Conservation (phyloP, 2,888 invertebrate species). For the Tholera decimalis region DNA sequence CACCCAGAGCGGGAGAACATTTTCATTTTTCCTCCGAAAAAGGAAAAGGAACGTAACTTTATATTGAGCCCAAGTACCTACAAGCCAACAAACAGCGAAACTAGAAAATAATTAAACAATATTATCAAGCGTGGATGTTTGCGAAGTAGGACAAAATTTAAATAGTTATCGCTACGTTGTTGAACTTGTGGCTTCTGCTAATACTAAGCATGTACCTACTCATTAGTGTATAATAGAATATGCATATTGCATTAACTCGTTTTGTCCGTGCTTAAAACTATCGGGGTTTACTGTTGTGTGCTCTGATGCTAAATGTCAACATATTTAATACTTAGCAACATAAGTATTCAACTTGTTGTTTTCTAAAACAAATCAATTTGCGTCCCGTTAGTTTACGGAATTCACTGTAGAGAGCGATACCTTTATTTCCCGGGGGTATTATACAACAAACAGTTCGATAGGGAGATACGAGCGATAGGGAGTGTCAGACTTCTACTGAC, state of each 20-base stretch:
- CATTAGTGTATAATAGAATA: slow-evolving; percentile 62
- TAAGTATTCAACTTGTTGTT: slow-evolving; percentile 20
- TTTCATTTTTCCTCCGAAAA: too few species aligned
- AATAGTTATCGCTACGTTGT: slow-evolving; percentile 72
- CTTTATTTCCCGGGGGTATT: too few species aligned
- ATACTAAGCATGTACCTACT: slow-evolving; percentile 59
- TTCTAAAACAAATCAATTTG: slow-evolving; percentile 26
- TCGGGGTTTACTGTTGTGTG: slow-evolving; percentile 36
- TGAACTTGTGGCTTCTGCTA: slow-evolving; percentile 61
- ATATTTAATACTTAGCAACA: slow-evolving; percentile 36
- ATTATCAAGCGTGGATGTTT: slow-evolving; percentile 56
- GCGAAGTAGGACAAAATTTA: slow-evolving; percentile 74
- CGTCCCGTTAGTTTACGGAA: neutral
- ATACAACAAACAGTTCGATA: too few species aligned
- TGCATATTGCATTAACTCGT: slow-evolving; percentile 62
- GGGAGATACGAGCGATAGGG: too few species aligned
- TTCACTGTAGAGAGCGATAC: neutral
- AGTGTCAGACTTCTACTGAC: too few species aligned
- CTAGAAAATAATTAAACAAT: slow-evolving; percentile 47
- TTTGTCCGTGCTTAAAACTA: slow-evolving; percentile 59
- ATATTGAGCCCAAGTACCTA: neutral
- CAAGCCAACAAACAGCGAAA: slow-evolving; percentile 16
- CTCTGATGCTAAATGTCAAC: slow-evolving; percentile 56
- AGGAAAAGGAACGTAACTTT: neutral
- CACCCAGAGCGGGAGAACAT: too few species aligned